A percentile compares a stretch with the other conserved stretches of the same genome.
phyloP scores from a whole-genome alignment of 2,888 invertebrate genomes.

The Caenorhabditis wallacei region DNA sequence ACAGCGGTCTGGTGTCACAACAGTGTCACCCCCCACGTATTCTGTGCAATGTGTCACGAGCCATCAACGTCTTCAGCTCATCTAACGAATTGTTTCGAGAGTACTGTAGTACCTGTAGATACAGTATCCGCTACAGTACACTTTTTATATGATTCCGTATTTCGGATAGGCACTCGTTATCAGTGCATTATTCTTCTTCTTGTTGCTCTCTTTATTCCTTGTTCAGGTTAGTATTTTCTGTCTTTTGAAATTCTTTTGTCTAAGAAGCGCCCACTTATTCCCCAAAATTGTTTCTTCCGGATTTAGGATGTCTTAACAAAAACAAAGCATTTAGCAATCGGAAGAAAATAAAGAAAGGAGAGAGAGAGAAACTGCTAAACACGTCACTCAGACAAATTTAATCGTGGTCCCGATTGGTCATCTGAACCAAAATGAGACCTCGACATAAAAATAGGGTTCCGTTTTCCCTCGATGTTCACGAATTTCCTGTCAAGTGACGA shows the following conservation, averaged over 20 bases:
- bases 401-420: slow-evolving; percentile 49
- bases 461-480: slow-evolving; percentile 5
- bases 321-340: slow-evolving; percentile 46
- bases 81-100: not conserved
- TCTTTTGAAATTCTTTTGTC: not conserved
- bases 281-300: slow-evolving; percentile 28
- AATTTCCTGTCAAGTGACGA: slow-evolving; percentile 1
- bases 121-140: slow-evolving; percentile 42
- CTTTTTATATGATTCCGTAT: slow-evolving; percentile 38
- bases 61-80: slow-evolving; percentile 45
- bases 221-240: slow-evolving; percentile 46
- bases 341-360: too few relatives aligned
- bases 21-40: slow-evolving; percentile 45
- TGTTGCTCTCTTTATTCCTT: slow-evolving; percentile 39
- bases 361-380: slow-evolving; percentile 9
- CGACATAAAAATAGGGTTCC: slow-evolving; percentile 32
- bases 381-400: slow-evolving; percentile 52
- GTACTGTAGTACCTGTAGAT: slow-evolving; percentile 13
- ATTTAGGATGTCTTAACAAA: slow-evolving; percentile 23
- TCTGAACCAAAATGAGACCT: slow-evolving; percentile 40
- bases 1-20: slow-evolving; percentile 44
- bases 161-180: slow-evolving; percentile 44
- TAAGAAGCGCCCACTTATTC: not conserved
- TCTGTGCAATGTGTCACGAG: slow-evolving; percentile 52
- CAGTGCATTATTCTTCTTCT: slow-evolving; percentile 43